Evolutionary conservation across 2,797 vertebrate genomes (phyloP).

Genomic region (Sardinella longiceps): DNA sequence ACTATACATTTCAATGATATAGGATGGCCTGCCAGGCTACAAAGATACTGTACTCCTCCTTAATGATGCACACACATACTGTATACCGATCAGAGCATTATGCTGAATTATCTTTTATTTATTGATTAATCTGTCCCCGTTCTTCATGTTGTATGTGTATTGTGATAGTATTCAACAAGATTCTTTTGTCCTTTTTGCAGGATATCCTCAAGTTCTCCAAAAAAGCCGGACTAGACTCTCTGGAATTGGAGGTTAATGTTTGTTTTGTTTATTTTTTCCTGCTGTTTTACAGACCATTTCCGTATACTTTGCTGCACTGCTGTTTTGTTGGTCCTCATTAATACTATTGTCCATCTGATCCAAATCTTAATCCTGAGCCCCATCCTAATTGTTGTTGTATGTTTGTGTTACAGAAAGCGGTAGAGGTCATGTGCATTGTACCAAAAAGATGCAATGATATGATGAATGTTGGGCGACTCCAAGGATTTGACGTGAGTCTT

Average conservation of each 20-base stretch:
- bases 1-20: no score
- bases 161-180: background rate
- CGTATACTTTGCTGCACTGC: background rate
- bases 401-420: conserved; percentile 83
- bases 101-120: background rate
- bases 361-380: no score
- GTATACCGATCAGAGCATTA: no score
- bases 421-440: conserved; percentile 97
- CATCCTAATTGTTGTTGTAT: background rate
- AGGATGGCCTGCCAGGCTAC: no score
- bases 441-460: conserved; percentile 98
- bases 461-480: conserved; percentile 97
- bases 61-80: no score
- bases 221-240: conserved; percentile 90
- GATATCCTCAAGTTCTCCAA: conserved; percentile 96
- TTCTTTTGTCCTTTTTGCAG: conserved; percentile 63
- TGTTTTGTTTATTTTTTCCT: no score
- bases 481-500: conserved; percentile 94
- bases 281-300: background rate
- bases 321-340: background rate
- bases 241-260: conserved; percentile 87
- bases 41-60: no score
- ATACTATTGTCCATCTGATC: no score
- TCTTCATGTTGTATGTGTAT: background rate
- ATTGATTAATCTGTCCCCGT: background rate